phyloP scores from a whole-genome alignment of 1,140 invertebrate genomes.

The Drosophila chauvacae region DNA sequence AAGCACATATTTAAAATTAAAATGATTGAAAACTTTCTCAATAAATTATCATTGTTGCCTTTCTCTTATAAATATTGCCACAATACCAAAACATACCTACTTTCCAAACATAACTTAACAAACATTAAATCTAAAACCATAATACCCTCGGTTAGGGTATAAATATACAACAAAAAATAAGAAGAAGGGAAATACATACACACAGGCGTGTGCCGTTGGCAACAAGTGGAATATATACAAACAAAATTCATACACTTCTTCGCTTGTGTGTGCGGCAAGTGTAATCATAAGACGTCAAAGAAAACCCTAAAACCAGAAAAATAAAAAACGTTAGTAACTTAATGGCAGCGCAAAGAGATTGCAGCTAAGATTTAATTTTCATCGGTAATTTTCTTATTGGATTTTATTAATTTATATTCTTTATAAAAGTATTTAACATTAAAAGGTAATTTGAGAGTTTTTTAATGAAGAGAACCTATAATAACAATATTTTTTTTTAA shows the following conservation, averaged over 20 bases:
- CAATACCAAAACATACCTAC: neutral
- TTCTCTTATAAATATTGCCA: no score
- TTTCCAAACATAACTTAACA: neutral
- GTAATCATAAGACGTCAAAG: constrained; percentile 34
- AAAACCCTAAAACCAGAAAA: constrained; percentile 27
- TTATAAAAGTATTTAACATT: no score
- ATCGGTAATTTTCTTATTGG: constrained; percentile 1
- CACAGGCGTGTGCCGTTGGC: constrained; percentile 54
- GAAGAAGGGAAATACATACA: constrained; percentile 25
- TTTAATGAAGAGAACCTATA: no score
- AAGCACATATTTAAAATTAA: no score
- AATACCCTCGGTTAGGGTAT: constrained; percentile 5
- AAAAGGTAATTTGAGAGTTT: neutral
- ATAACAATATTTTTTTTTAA: no score
- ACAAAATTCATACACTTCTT: constrained; percentile 24
- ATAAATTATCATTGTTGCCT: no score
- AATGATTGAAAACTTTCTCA: no score
- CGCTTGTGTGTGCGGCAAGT: constrained; percentile 7
- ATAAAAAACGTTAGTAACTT: neutral
- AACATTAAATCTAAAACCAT: neutral
- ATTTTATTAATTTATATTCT: neutral
- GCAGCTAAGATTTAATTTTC: neutral
- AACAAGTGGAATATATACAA: constrained; percentile 68
- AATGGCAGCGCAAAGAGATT: constrained; percentile 1
- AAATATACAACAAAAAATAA: constrained; percentile 26